Evolutionary conservation across 2,113 vertebrate species (phyloP).

Genomic region (Poeciliopsis turrubarensis): DNA sequence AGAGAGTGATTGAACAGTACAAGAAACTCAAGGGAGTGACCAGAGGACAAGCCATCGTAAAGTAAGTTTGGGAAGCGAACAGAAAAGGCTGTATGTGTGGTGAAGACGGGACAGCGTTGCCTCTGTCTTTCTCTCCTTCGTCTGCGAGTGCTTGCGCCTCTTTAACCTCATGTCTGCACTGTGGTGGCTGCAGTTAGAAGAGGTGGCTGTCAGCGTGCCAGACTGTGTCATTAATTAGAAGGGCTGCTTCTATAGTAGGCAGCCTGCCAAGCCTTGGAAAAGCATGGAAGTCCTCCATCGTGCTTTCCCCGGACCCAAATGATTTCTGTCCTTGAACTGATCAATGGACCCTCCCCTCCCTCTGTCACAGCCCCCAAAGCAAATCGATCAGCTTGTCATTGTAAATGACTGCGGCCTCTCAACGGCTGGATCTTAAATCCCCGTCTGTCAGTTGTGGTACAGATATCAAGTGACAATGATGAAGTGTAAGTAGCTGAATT

Average conservation of each 20-base stretch:
- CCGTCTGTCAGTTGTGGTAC: slow-evolving; percentile 41
- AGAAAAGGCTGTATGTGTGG: neutral
- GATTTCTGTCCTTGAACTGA: slow-evolving; percentile 73
- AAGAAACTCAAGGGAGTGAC: slow-evolving; percentile 90
- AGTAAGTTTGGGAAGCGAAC: slow-evolving; percentile 83
- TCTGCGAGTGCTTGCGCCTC: neutral
- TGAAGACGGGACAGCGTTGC: neutral
- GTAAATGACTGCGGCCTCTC: slow-evolving; percentile 55
- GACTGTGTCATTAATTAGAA: slow-evolving; percentile 67
- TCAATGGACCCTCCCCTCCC: slow-evolving; percentile 54
- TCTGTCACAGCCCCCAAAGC: slow-evolving; percentile 55
- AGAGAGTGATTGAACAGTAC: slow-evolving; percentile 92
- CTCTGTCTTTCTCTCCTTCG: neutral
- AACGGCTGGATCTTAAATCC: slow-evolving; percentile 52
- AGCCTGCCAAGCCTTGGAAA: slow-evolving; percentile 31
- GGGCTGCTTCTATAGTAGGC: slow-evolving; percentile 40
- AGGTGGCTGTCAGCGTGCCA: slow-evolving; percentile 45
- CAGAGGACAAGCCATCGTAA: slow-evolving; percentile 94
- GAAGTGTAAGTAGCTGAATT: slow-evolving; percentile 40
- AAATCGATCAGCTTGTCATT: slow-evolving; percentile 60
- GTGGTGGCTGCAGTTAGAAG: slow-evolving; percentile 33
- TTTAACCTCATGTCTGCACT: slow-evolving; percentile 13
- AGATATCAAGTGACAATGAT: slow-evolving; percentile 51
- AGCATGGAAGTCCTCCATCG: slow-evolving; percentile 28
- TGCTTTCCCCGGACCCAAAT: slow-evolving; percentile 42